Base-by-base conservation (phyloP, 2,797 vertebrate species). In the Microhierax caerulescens region DNA sequence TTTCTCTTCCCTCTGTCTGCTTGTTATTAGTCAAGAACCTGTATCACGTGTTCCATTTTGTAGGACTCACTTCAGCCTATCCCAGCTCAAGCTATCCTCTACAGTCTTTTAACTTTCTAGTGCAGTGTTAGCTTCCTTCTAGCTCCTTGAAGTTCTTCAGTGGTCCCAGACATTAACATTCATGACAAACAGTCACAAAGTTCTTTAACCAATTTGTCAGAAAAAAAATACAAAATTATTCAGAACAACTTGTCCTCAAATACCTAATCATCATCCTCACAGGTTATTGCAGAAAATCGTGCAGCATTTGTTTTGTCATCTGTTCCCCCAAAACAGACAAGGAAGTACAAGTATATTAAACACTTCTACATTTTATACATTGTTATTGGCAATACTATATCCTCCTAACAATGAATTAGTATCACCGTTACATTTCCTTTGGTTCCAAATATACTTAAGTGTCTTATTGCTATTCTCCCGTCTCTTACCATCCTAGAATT, bases 11-110 rank as follows among this genome's bases (percentile, higher is more conserved):
- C 17, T 51, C n/a, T 57, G 9, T 67, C 67, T 50, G 4, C 8
- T 73, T 10, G 8, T 23, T 53, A 17, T 24, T 70, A 83, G 24
- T 34, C 27, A 88, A 93, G 88, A 77, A 76, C 17, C 24, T 54
- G 0, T 39, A 43, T 23, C 8, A 16, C 1, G 1, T n/a, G 22
- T 36, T 85, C 41, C 1, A 1, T 80, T 83, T 47, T 37, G 28
- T 32, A 76, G 51, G 64, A 36, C 32, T 80, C n/a, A 36, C 6
- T 74, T 80, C 23, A 77, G 39, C 25, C 34, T 80, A 1, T 18
- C 88, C 36, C n/a, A 72, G 5, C 12, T 72, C 34, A 39, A 86
- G 57, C 9, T 57, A 41, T 24, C 4, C 4, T 77, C 83, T 54
- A 50, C 4, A 83, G 25, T 17, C 25, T 90, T 73, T 61, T 57